Conservation (phyloP, 1,140 invertebrate species). For the Pristionchus pacificus region DNA sequence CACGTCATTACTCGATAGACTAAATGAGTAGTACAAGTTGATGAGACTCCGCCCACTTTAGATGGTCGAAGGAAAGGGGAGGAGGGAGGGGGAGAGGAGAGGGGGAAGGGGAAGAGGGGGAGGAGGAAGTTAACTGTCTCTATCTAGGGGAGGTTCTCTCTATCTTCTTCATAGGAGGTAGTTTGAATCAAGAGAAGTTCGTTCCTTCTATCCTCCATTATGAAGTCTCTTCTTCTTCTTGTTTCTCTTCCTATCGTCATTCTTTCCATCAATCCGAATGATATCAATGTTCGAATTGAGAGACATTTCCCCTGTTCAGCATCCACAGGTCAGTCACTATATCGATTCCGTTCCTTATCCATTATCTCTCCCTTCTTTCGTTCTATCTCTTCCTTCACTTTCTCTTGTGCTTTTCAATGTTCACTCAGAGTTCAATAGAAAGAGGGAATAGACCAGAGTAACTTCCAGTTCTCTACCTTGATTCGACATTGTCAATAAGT, state of each 20-base stretch:
- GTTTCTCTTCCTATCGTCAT: background rate
- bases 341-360: no score
- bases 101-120: background rate
- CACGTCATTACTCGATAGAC: no score
- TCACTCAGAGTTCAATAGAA: no score
- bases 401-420: no score
- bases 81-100: background rate
- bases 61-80: background rate
- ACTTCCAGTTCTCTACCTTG: no score
- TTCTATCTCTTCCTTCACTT: background rate
- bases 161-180: no score
- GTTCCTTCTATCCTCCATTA: background rate
- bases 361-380: conserved; percentile 6
- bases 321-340: conserved; percentile 40
- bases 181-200: no score
- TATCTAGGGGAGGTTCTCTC: no score
- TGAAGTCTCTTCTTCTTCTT: conserved; percentile 11
- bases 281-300: conserved; percentile 54
- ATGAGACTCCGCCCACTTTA: background rate
- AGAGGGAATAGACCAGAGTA: no score
- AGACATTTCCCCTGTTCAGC: conserved; percentile 54
- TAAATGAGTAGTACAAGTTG: background rate
- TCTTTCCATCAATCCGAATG: conserved; percentile 27
- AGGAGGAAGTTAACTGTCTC: no score
- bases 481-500: no score